Base-by-base conservation (phyloP, 2,113 vertebrate species). In the Cnemophilus loriae region DNA sequence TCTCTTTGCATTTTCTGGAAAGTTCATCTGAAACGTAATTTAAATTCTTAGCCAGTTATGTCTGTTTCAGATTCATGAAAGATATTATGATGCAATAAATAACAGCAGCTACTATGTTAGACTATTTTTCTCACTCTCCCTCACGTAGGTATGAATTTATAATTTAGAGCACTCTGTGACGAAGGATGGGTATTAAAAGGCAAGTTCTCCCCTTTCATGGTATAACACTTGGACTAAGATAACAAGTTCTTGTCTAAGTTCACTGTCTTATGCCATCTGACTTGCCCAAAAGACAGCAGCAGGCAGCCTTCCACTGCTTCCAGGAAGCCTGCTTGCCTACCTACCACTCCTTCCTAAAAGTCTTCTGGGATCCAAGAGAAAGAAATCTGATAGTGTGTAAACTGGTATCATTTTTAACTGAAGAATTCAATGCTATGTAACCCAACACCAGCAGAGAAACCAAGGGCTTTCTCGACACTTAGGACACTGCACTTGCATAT, bases 221-320 rank as follows among this genome's bases (percentile, higher is more conserved):
- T 70, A 74, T 76, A 85, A 74, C 35, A 39, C 27, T 83, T 86
- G 57, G 63, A 79, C 32, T 61, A 30, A 32, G 32, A 92, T 30
- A 78, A 70, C 27, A 84, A 61, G 60, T 76, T 79, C 71, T 85
- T 73, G 37, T 50, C 47, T 23, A 30, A 60, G 22, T 24, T 18
- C 42, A 75, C 63, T 93, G 74, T 61, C 21, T 90, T 81, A 70
- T 23, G 60, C 89, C 88, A 82, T 79, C 65, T 79, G 84, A 86
- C 59, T 68, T 96, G 93, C 82, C 93, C 95, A 90, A 94, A 96
- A 68, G 42, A 83, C 86, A 96, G 90, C 41, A 35, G 39, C 53
- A 52, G 92, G 70, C 79, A 67, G 49, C 9, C 68, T 81, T 89
- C 21, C 19, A 74, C 41, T 77, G 37, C 46, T 93, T 84, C 30